These are phyloP conservation scores for Sialis fuliginosa DNA, from an alignment of 2,888 invertebrate genomes.

Conservation along the genomic window DNA sequence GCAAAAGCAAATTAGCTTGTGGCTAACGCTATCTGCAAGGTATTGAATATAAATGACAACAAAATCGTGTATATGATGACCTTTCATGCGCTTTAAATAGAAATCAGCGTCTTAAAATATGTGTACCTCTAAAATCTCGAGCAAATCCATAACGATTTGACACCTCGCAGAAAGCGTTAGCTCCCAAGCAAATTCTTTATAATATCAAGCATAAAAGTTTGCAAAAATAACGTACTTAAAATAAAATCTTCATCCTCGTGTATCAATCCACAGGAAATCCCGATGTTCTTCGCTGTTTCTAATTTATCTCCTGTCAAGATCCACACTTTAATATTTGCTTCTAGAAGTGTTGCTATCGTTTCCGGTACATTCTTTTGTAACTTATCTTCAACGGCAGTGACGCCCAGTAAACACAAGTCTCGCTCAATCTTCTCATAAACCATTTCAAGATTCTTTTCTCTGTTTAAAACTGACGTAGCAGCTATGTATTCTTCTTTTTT, in stretches of 20 bases:
- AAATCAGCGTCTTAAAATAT: no score
- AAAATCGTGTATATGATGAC: no score
- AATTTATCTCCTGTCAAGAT: conserved; percentile 98
- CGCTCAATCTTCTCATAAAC: conserved; percentile 86
- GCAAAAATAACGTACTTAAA: conserved; percentile 21
- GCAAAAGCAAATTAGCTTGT: no score
- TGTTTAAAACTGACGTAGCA: conserved; percentile 58
- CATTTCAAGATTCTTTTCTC: conserved; percentile 78
- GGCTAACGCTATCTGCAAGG: no score
- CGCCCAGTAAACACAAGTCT: conserved; percentile 75
- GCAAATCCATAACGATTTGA: conserved; percentile 71
- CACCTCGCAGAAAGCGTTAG: conserved; percentile 56
- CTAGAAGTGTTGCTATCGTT: conserved; percentile 78
- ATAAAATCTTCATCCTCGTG: conserved; percentile 71
- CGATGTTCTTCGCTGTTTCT: conserved; percentile 99
- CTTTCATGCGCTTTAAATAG: no score
- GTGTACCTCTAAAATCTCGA: conserved; percentile 57
- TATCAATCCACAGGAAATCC: conserved; percentile 80
- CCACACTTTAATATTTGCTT: conserved; percentile 94
- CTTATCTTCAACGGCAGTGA: conserved; percentile 97
- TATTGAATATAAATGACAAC: no score
- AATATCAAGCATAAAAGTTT: no score
- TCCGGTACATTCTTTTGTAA: conserved; percentile 80
- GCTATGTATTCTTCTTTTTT: conserved; percentile 74
- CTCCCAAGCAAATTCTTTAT: neutral